A percentile compares a stretch with the other conserved stretches of the same genome.
phyloP scores from a whole-genome alignment of 2,888 invertebrate genomes.

The Himalopsyche kuldschensis region DNA sequence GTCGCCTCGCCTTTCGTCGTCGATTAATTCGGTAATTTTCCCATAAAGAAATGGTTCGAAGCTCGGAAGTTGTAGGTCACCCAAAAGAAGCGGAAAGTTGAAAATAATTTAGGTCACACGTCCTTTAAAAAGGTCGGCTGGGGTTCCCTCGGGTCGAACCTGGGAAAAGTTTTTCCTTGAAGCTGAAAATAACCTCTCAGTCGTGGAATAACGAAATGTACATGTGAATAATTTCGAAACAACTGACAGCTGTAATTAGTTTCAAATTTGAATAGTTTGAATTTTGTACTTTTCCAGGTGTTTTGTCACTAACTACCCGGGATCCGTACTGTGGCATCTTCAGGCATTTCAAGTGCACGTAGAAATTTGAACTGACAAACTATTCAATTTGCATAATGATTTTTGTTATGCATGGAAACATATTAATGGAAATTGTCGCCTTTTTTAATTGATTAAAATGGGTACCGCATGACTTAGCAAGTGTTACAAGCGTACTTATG shows the following conservation, averaged over 20 bases:
- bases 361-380: no score
- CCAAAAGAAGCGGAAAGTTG: neutral
- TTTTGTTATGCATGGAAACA: no score
- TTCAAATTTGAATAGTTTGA: no score
- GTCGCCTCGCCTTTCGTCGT: neutral
- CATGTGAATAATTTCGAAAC: neutral
- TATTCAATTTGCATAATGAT: no score
- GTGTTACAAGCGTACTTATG: no score
- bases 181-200: neutral
- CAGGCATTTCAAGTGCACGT: no score
- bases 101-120: neutral
- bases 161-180: neutral
- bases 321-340: no score
- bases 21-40: neutral
- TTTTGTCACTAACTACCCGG: no score
- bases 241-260: neutral
- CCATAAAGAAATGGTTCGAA: neutral
- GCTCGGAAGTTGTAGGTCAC: neutral
- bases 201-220: neutral
- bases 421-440: no score
- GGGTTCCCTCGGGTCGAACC: neutral
- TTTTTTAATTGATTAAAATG: no score
- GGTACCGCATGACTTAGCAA: no score
- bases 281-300: no score
- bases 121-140: neutral